A percentile compares a stretch with the other conserved stretches of the same genome.
Evolutionary conservation across 2,797 vertebrate genomes (phyloP).

Genomic region (Labroides dimidiatus): DNA sequence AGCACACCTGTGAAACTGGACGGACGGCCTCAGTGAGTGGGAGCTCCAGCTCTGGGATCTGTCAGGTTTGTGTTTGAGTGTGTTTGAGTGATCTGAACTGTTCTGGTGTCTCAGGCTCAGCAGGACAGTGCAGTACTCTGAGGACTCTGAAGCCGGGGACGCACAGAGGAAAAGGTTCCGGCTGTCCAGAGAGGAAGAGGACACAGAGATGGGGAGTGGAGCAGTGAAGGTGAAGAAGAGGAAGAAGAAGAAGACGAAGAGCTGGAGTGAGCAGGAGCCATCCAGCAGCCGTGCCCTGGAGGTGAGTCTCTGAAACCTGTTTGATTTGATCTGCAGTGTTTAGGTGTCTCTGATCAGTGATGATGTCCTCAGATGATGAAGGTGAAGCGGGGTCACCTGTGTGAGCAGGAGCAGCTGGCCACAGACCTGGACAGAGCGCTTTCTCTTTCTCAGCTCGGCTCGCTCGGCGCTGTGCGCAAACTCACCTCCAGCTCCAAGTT

Average conservation of each 20-base stretch:
- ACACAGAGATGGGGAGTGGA: slow-evolving; percentile 78
- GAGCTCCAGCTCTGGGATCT: too few relatives aligned
- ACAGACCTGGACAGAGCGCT: slow-evolving; percentile 94
- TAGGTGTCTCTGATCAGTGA: background rate
- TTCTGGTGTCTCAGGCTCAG: slow-evolving; percentile 80
- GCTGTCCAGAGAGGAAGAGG: slow-evolving; percentile 86
- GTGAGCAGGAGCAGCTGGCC: slow-evolving; percentile 95
- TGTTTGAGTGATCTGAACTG: background rate
- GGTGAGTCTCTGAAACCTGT: slow-evolving; percentile 74
- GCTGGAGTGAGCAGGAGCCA: slow-evolving; percentile 88
- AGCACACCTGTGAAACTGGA: slow-evolving; percentile 91
- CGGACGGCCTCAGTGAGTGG: slow-evolving; percentile 93
- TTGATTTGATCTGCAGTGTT: too few relatives aligned
- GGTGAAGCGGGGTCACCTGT: slow-evolving; percentile 87
- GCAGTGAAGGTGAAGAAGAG: slow-evolving; percentile 80
- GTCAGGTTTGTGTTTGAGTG: background rate
- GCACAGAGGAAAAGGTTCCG: slow-evolving; percentile 90
- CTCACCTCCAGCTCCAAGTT: slow-evolving; percentile 40
- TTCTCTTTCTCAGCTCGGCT: slow-evolving; percentile 92
- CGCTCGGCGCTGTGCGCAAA: slow-evolving; percentile 80
- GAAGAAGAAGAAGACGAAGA: slow-evolving; percentile 87
- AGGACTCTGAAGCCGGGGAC: slow-evolving; percentile 92
- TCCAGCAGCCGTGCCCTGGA: slow-evolving; percentile 88
- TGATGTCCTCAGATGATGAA: slow-evolving; percentile 79
- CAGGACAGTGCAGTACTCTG: slow-evolving; percentile 89